Percentiles rank a stretch among this genome's conserved stretches.
Conservation (phyloP, 2,797 vertebrate species). For the Lutjanus campechanus region DNA sequence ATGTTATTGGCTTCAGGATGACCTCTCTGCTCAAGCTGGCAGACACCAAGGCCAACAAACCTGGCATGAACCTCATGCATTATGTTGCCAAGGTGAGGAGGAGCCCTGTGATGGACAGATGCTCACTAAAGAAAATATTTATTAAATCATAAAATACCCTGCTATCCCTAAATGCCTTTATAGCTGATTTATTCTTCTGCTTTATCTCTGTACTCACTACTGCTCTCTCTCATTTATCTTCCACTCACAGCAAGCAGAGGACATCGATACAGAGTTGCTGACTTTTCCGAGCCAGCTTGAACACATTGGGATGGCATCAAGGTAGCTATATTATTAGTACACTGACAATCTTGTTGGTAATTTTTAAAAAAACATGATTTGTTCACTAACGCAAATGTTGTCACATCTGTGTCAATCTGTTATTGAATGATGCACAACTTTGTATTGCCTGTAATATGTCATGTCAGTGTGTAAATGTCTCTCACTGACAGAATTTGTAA, state of each 20-base stretch:
- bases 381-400: neutral
- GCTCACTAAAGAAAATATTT: conserved; percentile 14
- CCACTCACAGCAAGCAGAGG: conserved; percentile 82
- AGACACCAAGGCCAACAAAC: conserved; percentile 90
- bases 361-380: neutral
- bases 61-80: conserved; percentile 91
- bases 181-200: neutral
- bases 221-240: conserved; percentile 1
- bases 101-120: neutral
- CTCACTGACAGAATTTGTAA: conserved; percentile 80
- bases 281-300: conserved; percentile 81
- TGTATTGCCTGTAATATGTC: neutral
- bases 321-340: conserved; percentile 59
- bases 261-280: conserved; percentile 80
- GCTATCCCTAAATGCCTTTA: neutral
- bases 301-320: conserved; percentile 81
- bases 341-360: neutral
- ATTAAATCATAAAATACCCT: neutral
- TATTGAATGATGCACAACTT: neutral
- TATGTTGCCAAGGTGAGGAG: conserved; percentile 89
- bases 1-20: conserved; percentile 88
- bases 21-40: conserved; percentile 88
- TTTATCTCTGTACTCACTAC: neutral
- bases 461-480: neutral
- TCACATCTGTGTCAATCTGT: neutral